These are phyloP conservation scores for Xenopus petersii DNA, from an alignment of 2,797 vertebrate species.

Conservation along the genomic window DNA sequence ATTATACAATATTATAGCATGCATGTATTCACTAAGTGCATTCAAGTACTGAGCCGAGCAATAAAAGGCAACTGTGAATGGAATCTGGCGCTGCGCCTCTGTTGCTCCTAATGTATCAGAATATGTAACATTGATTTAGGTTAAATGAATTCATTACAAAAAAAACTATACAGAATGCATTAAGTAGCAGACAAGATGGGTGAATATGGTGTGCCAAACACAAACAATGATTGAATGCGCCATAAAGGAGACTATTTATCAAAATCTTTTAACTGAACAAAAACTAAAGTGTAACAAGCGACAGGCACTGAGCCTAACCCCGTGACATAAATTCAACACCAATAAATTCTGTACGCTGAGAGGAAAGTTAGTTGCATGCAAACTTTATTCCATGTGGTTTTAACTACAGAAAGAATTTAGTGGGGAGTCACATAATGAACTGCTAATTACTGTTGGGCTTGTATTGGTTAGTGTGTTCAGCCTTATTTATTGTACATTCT, in stretches of 20 bases:
- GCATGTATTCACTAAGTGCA: too few species aligned
- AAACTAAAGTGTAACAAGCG: not conserved
- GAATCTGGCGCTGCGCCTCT: not conserved
- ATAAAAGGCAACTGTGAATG: constrained; percentile 1
- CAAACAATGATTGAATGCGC: constrained; percentile 1
- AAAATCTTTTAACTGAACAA: not conserved
- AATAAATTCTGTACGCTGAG: too few species aligned
- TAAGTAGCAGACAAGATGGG: constrained; percentile 4
- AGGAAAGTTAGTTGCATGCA: too few species aligned
- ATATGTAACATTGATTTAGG: constrained; percentile 13
- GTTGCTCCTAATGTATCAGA: constrained; percentile 6
- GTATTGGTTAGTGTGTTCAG: too few species aligned
- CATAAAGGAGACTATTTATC: not conserved
- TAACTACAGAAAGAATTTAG: too few species aligned
- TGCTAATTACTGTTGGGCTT: too few species aligned
- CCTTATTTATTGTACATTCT: too few species aligned
- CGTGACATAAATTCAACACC: too few species aligned
- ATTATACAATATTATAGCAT: not conserved
- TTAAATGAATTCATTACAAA: not conserved
- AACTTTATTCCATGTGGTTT: too few species aligned
- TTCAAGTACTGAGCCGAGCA: not conserved
- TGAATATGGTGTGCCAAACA: not conserved
- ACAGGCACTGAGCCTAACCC: too few species aligned
- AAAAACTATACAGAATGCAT: not conserved
- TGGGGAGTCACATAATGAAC: too few species aligned